These are phyloP conservation scores for Drosophila truncata DNA, from an alignment of 1,140 invertebrate genomes.

Conservation along the genomic window DNA sequence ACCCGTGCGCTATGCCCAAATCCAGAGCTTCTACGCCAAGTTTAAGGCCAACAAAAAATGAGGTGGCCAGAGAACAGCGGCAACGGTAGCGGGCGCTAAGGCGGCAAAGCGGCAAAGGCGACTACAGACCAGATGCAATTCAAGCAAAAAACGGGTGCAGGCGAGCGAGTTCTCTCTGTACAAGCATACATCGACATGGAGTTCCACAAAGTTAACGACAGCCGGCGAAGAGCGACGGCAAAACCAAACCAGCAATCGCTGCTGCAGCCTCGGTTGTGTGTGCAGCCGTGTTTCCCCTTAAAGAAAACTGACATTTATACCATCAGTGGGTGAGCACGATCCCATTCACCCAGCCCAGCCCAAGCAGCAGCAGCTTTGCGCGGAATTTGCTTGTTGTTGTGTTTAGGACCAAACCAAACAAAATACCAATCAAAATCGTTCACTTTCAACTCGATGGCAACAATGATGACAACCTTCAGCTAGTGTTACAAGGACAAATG, in stretches of 20 bases:
- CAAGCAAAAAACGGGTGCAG: conserved; percentile 68
- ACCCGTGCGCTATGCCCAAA: conserved; percentile 82
- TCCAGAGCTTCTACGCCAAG: conserved; percentile 83
- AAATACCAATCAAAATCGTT: conserved; percentile 70
- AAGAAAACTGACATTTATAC: conserved; percentile 31
- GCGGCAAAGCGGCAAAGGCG: conserved; percentile 69
- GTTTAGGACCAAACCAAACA: conserved; percentile 58
- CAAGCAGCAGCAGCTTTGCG: conserved; percentile 56
- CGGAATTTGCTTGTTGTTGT: conserved; percentile 78
- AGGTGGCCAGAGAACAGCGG: conserved; percentile 46
- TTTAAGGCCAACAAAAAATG: conserved; percentile 85
- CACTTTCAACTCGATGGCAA: conserved; percentile 75
- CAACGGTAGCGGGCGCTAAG: conserved; percentile 56
- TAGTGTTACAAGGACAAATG: conserved; percentile 46
- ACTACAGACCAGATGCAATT: conserved; percentile 71
- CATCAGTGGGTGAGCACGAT: conserved; percentile 33
- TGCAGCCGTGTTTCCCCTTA: conserved; percentile 24
- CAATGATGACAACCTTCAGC: conserved; percentile 52
- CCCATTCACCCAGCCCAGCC: conserved; percentile 17
- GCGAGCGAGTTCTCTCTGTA: conserved; percentile 75
- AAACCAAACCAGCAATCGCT: conserved; percentile 63
- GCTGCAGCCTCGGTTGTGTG: conserved; percentile 50
- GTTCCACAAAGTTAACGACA: conserved; percentile 78
- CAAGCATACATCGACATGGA: conserved; percentile 77
- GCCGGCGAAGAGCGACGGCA: conserved; percentile 55